These are phyloP conservation scores for Labia minor DNA, from an alignment of 2,888 invertebrate genomes.

Conservation along the genomic window DNA sequence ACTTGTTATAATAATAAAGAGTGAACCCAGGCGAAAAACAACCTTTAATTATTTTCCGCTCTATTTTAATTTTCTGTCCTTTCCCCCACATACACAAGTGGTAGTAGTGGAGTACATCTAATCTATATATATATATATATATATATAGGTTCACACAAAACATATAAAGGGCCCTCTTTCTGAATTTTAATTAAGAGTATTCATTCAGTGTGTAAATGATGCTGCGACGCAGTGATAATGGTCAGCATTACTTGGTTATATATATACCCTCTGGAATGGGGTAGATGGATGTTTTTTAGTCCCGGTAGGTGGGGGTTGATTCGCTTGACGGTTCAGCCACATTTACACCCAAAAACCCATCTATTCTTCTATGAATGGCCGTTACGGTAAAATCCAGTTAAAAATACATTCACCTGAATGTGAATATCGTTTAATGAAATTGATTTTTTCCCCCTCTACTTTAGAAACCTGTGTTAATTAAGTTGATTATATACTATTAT, in stretches of 20 bases:
- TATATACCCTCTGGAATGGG: not conserved
- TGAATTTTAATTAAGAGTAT: slow-evolving; percentile 13
- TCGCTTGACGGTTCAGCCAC: slow-evolving; percentile 1
- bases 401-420: not conserved
- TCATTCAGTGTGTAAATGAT: slow-evolving; percentile 13
- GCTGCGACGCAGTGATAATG: slow-evolving; percentile 8
- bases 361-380: not conserved
- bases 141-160: not conserved
- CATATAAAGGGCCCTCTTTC: not conserved
- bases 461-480: not conserved
- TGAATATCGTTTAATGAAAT: not conserved
- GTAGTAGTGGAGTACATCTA: not conserved
- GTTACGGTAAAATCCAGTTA: not conserved
- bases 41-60: slow-evolving; percentile 8
- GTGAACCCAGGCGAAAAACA: slow-evolving; percentile 6
- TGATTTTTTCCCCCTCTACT: not conserved
- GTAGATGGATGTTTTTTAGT: not conserved
- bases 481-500: not conserved
- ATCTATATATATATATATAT: not conserved
- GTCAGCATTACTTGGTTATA: not conserved
- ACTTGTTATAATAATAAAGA: not conserved
- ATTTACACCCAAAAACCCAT: not conserved
- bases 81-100: not conserved
- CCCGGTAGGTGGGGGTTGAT: not conserved
- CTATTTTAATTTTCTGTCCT: not conserved